These are phyloP conservation scores for Maniola hyperantus DNA, from an alignment of 2,888 invertebrate species.

Conservation along the genomic window DNA sequence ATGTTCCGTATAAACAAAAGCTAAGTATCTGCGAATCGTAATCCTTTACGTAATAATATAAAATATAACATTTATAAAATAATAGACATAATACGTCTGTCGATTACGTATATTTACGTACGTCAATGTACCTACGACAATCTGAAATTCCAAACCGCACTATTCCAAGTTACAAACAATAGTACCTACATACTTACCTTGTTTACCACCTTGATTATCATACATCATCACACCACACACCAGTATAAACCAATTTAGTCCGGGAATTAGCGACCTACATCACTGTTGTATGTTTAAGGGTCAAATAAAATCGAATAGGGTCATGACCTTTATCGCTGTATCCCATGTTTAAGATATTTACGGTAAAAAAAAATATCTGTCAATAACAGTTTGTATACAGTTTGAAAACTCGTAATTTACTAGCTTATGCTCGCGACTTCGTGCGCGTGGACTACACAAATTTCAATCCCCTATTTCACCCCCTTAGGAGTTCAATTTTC, in stretches of 20 bases:
- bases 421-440: too few species aligned
- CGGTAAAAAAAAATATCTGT: too few species aligned
- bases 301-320: slow-evolving; percentile 46
- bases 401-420: too few species aligned
- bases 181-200: slow-evolving; percentile 21
- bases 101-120: slow-evolving; percentile 8
- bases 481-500: too few species aligned
- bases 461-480: too few species aligned
- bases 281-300: slow-evolving; percentile 52
- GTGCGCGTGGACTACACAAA: too few species aligned
- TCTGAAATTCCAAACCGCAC: slow-evolving; percentile 4
- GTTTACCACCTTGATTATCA: slow-evolving; percentile 42
- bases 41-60: too few species aligned
- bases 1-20: too few species aligned
- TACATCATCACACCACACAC: slow-evolving; percentile 12
- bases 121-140: background rate
- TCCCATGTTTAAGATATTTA: too few species aligned
- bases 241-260: slow-evolving; percentile 55
- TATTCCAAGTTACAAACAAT: background rate
- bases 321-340: slow-evolving; percentile 25
- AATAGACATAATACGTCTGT: background rate
- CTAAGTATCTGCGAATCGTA: too few species aligned
- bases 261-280: slow-evolving; percentile 61
- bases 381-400: too few species aligned
- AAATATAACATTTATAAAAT: slow-evolving; percentile 13